Evolutionary conservation across 2,888 invertebrate species (phyloP), one percentile per base, ranked within the genome.

Genomic region (Rhyacophila evoluta): DNA sequence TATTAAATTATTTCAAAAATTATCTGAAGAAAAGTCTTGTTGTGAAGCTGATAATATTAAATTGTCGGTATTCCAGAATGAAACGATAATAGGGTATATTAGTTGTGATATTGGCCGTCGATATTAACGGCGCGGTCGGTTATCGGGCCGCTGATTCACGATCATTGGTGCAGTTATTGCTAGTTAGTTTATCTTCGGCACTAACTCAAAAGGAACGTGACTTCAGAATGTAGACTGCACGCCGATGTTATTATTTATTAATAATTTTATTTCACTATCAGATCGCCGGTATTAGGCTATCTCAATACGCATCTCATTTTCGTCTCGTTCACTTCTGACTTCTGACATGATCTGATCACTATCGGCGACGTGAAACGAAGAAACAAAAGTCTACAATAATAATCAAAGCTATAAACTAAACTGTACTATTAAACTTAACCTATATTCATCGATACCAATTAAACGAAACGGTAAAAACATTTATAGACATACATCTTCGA

Each of bases 191-290:
- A 25, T 25, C 55, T 55, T 55, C 55, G 55, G 55, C 55, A 55
- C 55, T 55, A 55, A 25, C 55, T 55, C 55, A 55, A 55, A 55
- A 55, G 19, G 25, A 55, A 55, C 55, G 55, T 55, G 55, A 55
- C 55, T 55, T 10, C 55, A 19, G 55, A 55, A 12, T 19, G 19
- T 19, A 55, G 55, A 12, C 3, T 15, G 5, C 39, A 19, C 55
- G 55, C 19, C 55, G 25, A 55, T 55, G 19, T 55, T 55, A 25
- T 55, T 55, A 25, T 55, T 19, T 55, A 55, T 55, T 10, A 55
- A 55, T 55, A 55, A 55, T 55, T 19, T 15, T 10, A 55, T 19
- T 25, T 19, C 10, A 55, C 19, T 55, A 55, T 55, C 55, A 15
- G 55, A 55, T 55, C 25, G 55, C 19, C 55, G 19, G 55, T 55